A percentile compares a stretch with the other conserved stretches of the same genome.
These are phyloP conservation scores for Atherinosoma microstoma DNA, from an alignment of 2,797 vertebrate genomes.

Conservation along the genomic window DNA sequence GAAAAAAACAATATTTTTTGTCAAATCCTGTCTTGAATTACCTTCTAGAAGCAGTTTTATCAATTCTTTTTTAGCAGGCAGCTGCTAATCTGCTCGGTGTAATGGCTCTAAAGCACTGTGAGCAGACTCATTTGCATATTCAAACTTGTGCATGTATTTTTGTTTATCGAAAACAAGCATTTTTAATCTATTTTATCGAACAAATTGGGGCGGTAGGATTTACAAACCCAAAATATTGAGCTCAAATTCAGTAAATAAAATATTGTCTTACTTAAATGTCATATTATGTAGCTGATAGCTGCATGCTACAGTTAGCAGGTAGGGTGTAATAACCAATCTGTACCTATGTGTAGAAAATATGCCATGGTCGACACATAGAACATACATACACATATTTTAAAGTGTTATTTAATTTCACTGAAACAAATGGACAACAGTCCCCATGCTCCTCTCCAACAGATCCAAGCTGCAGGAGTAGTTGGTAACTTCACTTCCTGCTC, in stretches of 20 bases:
- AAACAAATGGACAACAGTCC: slow-evolving; percentile 3
- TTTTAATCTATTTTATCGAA: too few relatives aligned
- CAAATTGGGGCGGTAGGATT: too few relatives aligned
- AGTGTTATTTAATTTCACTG: slow-evolving; percentile 4
- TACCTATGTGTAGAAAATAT: neutral
- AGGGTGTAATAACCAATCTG: neutral
- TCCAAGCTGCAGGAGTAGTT: slow-evolving; percentile 2
- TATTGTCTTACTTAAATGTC: too few relatives aligned
- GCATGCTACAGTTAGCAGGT: too few relatives aligned
- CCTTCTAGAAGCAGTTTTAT: neutral
- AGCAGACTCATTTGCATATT: neutral
- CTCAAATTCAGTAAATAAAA: too few relatives aligned
- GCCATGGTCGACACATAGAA: neutral
- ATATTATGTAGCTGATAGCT: too few relatives aligned
- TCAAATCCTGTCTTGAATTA: neutral
- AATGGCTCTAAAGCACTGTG: too few relatives aligned
- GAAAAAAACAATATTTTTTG: neutral
- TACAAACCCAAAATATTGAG: too few relatives aligned
- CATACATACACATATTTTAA: neutral
- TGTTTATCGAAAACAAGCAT: too few relatives aligned
- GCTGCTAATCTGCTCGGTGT: neutral
- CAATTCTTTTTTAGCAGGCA: neutral
- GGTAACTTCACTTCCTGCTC: neutral
- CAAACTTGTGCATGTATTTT: too few relatives aligned
- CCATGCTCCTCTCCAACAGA: neutral